Base-by-base conservation (phyloP, 2,113 vertebrate species). In the Mesitornis unicolor region DNA sequence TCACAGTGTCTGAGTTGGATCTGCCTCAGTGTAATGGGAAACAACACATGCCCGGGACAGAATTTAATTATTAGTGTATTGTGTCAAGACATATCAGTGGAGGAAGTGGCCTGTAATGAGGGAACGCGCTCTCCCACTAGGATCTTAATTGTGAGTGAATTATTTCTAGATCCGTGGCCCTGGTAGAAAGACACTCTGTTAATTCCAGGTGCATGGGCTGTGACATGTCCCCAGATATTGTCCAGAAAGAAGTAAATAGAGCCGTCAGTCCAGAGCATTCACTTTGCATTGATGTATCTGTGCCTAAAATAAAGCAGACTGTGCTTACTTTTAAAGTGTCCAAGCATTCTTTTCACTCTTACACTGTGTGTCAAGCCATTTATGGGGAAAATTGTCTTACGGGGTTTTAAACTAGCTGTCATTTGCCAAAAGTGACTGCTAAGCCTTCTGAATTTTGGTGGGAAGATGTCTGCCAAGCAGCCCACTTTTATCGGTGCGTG, bases 251-350 rank as follows among this genome's bases (percentile, higher is more conserved):
- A 75, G 77, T 71, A 88, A 94, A 93, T 63, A 43, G 64, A 67
- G 19, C 50, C 4, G 1, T 33, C 31, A 12, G 77, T 75, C 45
- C n/a, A 57, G 59, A 89, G 65, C 68, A 53, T 91, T 95, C 53
- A 29, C 71, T 88, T 67, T 79, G 65, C 64, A 26, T 1, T 11
- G 78, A 43, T 91, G 21, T 71, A 70, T 85, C 70, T 68, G 25
- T 83, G 78, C 86, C 70, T 91, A 86, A 96, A 97, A 96, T 96
- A 95, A 94, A 96, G 69, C n/a, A 70, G 60, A 3, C 74, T 45
- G 7, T 79, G 64, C 88, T 91, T 79, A 18, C 73, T 91, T 90
- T 43, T 68, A 11, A 93, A 77, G 42, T 47, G 64, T 74, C 29
- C 89, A 51, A 31, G 73, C 50, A 57, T 88, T 88, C 79, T 80